Conservation (phyloP, 2,888 invertebrate species). For the Ceraclea dissimilis region DNA sequence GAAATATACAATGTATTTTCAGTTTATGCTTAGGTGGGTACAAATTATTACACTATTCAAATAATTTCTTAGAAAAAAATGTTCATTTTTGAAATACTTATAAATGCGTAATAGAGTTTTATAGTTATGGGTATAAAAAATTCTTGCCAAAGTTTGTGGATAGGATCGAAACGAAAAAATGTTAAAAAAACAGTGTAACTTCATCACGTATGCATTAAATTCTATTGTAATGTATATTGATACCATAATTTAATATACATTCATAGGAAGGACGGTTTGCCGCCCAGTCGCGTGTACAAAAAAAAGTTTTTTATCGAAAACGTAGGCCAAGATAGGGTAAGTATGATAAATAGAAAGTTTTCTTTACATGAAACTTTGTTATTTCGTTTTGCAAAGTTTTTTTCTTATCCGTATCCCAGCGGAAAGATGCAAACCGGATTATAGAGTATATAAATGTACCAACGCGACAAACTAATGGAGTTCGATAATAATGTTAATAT, state of each 20-base stretch:
- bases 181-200: background rate
- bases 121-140: too few species aligned
- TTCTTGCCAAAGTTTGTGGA: background rate
- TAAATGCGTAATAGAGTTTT: background rate
- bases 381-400: background rate
- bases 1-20: too few species aligned
- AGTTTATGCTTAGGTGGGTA: too few species aligned
- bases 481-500: too few species aligned
- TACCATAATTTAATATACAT: background rate
- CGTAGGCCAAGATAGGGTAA: too few species aligned
- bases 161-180: background rate
- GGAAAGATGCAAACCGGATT: background rate
- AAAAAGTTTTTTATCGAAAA: too few species aligned
- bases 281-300: too few species aligned
- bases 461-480: too few species aligned
- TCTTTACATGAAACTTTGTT: background rate
- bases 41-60: too few species aligned
- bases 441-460: background rate
- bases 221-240: background rate
- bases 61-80: background rate
- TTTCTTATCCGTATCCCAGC: background rate
- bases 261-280: background rate
- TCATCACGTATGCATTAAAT: background rate
- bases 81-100: background rate
- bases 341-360: too few species aligned